Percentiles rank a stretch among this genome's conserved stretches.
phyloP scores from a whole-genome alignment of 2,113 vertebrate genomes.

The Dasypus novemcinctus region DNA sequence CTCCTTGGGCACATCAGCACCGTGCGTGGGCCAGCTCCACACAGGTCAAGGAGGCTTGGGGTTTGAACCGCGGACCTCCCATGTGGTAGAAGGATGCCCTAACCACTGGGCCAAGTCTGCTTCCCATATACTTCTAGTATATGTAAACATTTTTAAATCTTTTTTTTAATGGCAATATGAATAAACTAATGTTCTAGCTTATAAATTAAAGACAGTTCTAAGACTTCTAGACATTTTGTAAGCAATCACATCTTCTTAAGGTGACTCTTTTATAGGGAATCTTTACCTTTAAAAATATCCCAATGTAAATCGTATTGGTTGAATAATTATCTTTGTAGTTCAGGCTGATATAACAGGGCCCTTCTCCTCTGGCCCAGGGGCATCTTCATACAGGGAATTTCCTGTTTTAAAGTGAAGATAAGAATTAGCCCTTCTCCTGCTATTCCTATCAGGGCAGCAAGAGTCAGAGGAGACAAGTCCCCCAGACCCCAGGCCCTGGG shows the following conservation, averaged over 20 bases:
- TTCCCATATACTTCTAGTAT: accelerated
- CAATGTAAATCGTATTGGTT: neutral
- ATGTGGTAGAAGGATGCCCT: too few relatives aligned
- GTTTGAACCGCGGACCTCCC: too few relatives aligned
- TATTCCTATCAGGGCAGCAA: too few relatives aligned
- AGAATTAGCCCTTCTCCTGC: neutral
- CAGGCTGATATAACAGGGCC: accelerated
- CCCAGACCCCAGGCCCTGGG: accelerated
- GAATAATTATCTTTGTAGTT: neutral
- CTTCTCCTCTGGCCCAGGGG: neutral
- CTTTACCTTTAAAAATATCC: too few relatives aligned
- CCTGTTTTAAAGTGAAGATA: neutral
- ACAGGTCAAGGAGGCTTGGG: too few relatives aligned
- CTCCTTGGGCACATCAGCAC: too few relatives aligned
- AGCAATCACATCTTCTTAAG: neutral
- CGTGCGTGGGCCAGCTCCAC: too few relatives aligned
- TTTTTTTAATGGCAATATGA: neutral
- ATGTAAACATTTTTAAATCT: neutral
- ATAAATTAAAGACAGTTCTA: neutral
- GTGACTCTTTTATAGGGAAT: neutral
- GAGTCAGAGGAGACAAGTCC: neutral
- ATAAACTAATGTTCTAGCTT: neutral
- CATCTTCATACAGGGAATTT: neutral
- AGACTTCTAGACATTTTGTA: accelerated
- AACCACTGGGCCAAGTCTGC: too few relatives aligned